Evolutionary conservation across 2,888 invertebrate genomes (phyloP), one percentile per base, ranked within the genome.

Genomic region (Agonopterix arenella): DNA sequence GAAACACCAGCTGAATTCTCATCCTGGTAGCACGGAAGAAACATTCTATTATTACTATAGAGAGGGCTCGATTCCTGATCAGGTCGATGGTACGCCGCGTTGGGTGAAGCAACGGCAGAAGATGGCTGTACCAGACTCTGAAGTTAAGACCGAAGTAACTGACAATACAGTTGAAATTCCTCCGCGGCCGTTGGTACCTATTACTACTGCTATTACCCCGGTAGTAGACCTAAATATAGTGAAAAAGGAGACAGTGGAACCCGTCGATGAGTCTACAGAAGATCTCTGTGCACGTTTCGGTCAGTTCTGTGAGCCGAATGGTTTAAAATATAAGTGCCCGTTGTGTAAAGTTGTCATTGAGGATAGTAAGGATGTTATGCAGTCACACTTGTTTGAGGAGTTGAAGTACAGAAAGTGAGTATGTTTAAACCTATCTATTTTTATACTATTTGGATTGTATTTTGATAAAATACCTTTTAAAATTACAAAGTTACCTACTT

Each of bases 351-450:
- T 83, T 16, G 92, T 92, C 56, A 88, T 84, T 41, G 91, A 92
- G 0, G 91, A 90, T 47, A 86, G 83, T 18, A 83, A 85, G 16
- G 86, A 90, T 4, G 90, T 91, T n/a, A 92, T 94, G 83, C 89
- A 90, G 48, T 90, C 90, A 40, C 94, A 94, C 78, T 73, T 94
- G 48, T 93, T 89, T 61, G 91, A 92, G 62, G 94, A 94, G 63
- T 77, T 93, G 28, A 90, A 92, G 46, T 93, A 93, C 62, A 89
- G 91, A 59, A 92, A 91, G 93, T 93, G 64, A 84, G 85, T 80
- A 56, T 28, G 5, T 28, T 18, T 18, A 4, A 18, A 18, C 2
- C 4, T 18, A 18, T n/a, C 18, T 1, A 16, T 2, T 18, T 18
- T 18, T 4, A 18, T 18, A 18, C 4, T 18, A 18, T 18, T 4